Conservation (phyloP, 2,113 vertebrate species). For the Macaca fascicularis region DNA sequence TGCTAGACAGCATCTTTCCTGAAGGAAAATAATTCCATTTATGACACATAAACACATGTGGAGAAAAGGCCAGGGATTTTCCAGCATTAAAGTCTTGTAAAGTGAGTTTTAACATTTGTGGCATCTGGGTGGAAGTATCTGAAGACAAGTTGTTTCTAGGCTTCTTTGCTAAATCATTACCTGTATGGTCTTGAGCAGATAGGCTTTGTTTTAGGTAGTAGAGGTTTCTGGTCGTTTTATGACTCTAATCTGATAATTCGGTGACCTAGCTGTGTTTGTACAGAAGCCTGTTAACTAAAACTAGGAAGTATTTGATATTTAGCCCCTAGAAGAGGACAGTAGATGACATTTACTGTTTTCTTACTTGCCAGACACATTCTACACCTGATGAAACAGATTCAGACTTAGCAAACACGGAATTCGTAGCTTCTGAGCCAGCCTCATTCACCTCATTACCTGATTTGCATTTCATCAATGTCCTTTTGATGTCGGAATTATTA, state of each 20-base stretch:
- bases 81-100: background rate
- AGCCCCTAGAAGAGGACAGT: background rate
- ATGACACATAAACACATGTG: background rate
- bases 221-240: slow-evolving; percentile 52
- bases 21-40: rapidly evolving
- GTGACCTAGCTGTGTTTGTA: slow-evolving; percentile 38
- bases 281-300: slow-evolving; percentile 63
- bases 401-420: rapidly evolving
- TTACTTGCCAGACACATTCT: background rate
- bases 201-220: slow-evolving; percentile 49
- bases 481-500: background rate
- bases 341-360: background rate
- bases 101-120: background rate
- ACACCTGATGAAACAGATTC: background rate
- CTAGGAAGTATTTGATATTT: slow-evolving; percentile 24
- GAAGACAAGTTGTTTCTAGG: slow-evolving; percentile 65
- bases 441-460: rapidly evolving
- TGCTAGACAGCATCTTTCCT: rapidly evolving
- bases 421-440: no score
- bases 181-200: background rate
- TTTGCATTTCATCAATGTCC: background rate
- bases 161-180: slow-evolving; percentile 15
- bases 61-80: background rate
- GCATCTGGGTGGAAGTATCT: slow-evolving; percentile 40
- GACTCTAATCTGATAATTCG: slow-evolving; percentile 52